A percentile compares a stretch with the other conserved stretches of the same genome.
Evolutionary conservation across 2,888 invertebrate genomes (phyloP).

Genomic region (Athalia circularis): DNA sequence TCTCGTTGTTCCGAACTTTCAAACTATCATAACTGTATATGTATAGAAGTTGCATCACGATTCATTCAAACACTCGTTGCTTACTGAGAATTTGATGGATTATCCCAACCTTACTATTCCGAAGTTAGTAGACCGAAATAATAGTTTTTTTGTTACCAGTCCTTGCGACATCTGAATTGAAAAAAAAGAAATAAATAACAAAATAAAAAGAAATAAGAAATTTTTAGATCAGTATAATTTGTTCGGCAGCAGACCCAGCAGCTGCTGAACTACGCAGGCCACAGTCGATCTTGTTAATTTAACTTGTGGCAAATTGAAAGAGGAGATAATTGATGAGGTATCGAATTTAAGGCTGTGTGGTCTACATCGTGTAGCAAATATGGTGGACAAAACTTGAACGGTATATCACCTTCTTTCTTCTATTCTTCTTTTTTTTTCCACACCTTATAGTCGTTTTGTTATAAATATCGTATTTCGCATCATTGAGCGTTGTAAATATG

Average conservation of each 20-base stretch:
- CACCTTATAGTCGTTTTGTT: neutral
- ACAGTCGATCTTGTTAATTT: too few species aligned
- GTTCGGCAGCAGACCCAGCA: too few species aligned
- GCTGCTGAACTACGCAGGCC: too few species aligned
- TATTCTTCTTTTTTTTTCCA: neutral
- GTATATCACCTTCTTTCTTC: neutral
- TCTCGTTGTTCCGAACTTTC: too few species aligned
- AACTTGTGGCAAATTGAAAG: too few species aligned
- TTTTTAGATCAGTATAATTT: too few species aligned
- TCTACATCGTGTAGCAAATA: neutral
- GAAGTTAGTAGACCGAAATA: neutral
- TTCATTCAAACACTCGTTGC: too few species aligned
- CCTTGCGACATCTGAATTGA: neutral
- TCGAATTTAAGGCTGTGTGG: neutral
- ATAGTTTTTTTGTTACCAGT: neutral
- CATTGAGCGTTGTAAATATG: neutral
- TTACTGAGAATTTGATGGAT: neutral
- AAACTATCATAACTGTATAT: too few species aligned
- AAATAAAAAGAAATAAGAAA: too few species aligned
- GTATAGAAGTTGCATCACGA: too few species aligned
- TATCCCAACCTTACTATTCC: too few species aligned
- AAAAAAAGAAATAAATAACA: neutral
- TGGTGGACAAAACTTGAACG: neutral
- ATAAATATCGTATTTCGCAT: slow-evolving; percentile 1
- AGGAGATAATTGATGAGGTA: neutral